Conservation (phyloP, 2,888 invertebrate genomes). For the Acleris sparsana region DNA sequence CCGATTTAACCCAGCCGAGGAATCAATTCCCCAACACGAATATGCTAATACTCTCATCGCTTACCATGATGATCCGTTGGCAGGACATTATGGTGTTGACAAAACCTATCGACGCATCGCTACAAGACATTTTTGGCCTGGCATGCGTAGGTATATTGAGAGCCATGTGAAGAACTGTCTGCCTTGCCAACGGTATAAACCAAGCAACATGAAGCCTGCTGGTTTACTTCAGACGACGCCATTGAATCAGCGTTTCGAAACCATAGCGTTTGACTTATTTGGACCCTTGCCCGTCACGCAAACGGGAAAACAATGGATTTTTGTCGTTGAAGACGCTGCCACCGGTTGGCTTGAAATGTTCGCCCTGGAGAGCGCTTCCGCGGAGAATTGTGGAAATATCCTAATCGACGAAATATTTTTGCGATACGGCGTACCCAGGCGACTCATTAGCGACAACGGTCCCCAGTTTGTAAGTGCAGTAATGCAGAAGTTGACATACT, state of each 20-base stretch:
- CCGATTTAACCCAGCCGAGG: conserved; percentile 35
- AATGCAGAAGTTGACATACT: conserved; percentile 37
- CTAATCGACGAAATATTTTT: conserved; percentile 44
- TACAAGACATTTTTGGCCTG: conserved; percentile 38
- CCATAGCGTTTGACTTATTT: not conserved
- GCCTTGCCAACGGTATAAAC: conserved; percentile 41
- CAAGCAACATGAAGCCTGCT: not conserved
- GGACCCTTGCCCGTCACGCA: not conserved
- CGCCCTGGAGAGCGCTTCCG: conserved; percentile 39
- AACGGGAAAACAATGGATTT: not conserved
- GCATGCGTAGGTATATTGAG: conserved; percentile 39
- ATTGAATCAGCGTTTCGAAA: not conserved
- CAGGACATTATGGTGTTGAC: conserved; percentile 45
- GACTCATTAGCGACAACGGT: conserved; percentile 55
- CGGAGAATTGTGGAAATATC: conserved; percentile 36
- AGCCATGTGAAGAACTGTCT: conserved; percentile 39
- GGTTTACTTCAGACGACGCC: not conserved
- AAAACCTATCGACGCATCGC: conserved; percentile 27
- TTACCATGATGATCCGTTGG: conserved; percentile 42
- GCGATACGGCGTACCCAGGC: conserved; percentile 51
- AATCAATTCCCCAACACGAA: conserved; percentile 40
- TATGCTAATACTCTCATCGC: not conserved
- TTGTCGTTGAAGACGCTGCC: conserved; percentile 41
- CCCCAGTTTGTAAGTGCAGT: conserved; percentile 39
- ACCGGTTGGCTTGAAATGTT: conserved; percentile 48